These are phyloP conservation scores for Campoletis raptor DNA, from an alignment of 2,888 invertebrate genomes.

Conservation along the genomic window DNA sequence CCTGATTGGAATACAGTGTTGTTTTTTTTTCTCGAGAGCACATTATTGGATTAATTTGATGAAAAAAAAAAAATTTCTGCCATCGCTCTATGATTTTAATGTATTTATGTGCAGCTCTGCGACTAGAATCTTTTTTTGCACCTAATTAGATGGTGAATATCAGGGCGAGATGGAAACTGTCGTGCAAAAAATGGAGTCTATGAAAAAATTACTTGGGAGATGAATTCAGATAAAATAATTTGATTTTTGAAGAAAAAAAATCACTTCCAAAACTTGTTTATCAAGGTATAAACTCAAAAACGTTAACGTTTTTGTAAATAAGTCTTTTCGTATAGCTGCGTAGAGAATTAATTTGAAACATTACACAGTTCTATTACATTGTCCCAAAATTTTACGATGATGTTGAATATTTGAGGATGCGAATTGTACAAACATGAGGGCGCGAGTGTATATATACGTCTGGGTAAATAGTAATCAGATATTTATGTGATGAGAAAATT, in stretches of 20 bases:
- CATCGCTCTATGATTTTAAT: not conserved
- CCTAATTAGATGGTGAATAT: not conserved
- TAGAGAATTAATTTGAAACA: not conserved
- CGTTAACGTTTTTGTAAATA: not conserved
- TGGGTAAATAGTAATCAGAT: constrained; percentile 59
- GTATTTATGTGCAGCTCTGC: not conserved
- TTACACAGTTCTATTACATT: not conserved
- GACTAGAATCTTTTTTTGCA: not conserved
- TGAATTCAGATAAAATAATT: not conserved
- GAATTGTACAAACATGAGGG: constrained; percentile 1
- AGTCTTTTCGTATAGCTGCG: not conserved
- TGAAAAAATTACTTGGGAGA: not conserved
- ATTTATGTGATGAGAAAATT: constrained; percentile 55
- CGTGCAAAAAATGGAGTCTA: not conserved
- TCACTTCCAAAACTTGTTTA: not conserved
- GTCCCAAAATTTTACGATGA: not conserved
- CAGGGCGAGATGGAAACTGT: not conserved
- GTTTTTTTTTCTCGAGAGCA: not conserved
- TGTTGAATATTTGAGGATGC: not conserved
- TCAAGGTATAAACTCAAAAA: not conserved
- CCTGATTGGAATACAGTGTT: not conserved
- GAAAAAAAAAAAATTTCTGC: not conserved
- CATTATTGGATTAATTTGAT: not conserved
- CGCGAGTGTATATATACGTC: constrained; percentile 25
- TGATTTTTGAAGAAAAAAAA: not conserved